These are phyloP conservation scores for Hormiphora californensis DNA, from an alignment of 37 sponge, comb jelly and placozoan species.

Conservation along the genomic window DNA sequence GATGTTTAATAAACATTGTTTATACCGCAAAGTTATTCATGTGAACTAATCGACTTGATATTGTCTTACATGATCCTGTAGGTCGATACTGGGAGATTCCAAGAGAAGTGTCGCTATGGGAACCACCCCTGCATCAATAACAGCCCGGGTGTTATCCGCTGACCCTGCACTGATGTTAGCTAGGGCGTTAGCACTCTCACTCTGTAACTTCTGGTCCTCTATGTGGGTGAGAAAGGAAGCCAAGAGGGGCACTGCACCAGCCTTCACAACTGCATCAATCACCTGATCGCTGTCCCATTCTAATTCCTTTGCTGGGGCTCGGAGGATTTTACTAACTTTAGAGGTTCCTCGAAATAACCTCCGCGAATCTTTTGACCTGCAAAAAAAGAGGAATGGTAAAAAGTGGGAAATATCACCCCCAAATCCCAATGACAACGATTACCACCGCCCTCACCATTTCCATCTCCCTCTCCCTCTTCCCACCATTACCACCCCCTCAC, in stretches of 20 bases:
- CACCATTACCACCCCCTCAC: too few relatives aligned
- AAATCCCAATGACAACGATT: too few relatives aligned
- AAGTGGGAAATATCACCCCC: too few relatives aligned
- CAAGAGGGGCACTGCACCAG: conserved; percentile 15
- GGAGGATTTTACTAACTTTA: conserved; percentile 35
- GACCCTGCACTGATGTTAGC: conserved; percentile 54
- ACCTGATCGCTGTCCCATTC: conserved; percentile 51
- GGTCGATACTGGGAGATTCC: conserved; percentile 44
- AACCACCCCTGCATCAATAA: conserved; percentile 36
- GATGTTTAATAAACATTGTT: too few relatives aligned
- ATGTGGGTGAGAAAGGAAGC: conserved; percentile 41
- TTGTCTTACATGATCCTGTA: conserved; percentile 42
- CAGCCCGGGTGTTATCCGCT: conserved; percentile 51
- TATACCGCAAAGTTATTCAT: too few relatives aligned
- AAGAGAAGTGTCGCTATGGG: conserved; percentile 30
- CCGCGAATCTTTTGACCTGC: conserved; percentile 26
- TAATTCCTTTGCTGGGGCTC: conserved; percentile 37
- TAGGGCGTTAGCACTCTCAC: conserved; percentile 37
- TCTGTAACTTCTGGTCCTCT: conserved; percentile 47
- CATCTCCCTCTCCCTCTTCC: too few relatives aligned
- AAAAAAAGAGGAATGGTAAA: too few relatives aligned
- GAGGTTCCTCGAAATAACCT: conserved; percentile 44
- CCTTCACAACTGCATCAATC: background rate
- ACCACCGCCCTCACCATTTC: too few relatives aligned
- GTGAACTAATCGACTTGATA: too few relatives aligned